phyloP scores from a whole-genome alignment of 2,888 invertebrate genomes.

The Strigamia transsilvanica region DNA sequence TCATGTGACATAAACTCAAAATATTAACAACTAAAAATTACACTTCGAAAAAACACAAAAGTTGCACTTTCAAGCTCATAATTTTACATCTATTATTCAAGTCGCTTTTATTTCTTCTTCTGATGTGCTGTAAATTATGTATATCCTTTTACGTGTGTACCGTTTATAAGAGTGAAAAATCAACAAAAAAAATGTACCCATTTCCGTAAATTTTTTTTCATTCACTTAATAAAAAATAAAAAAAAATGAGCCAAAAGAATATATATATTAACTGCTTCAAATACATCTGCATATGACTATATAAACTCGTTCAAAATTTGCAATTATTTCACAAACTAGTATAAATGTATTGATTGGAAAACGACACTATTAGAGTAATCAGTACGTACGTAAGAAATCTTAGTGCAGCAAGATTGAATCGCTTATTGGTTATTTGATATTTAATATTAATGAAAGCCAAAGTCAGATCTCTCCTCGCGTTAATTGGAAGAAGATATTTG shows the following conservation, averaged over 20 bases:
- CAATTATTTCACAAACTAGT: slow-evolving; percentile 9
- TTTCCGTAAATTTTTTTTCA: background rate
- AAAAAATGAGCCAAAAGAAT: slow-evolving; percentile 19
- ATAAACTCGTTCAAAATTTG: slow-evolving; percentile 22
- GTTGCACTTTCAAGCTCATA: background rate
- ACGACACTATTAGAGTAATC: background rate
- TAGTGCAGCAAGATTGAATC: slow-evolving; percentile 11
- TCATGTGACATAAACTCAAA: background rate
- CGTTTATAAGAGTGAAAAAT: background rate
- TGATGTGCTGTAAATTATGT: slow-evolving; percentile 15
- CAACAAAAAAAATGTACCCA: background rate
- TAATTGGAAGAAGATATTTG: background rate
- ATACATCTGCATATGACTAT: slow-evolving; percentile 11
- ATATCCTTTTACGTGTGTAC: slow-evolving; percentile 1
- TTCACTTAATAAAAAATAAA: background rate
- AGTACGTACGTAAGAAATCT: background rate
- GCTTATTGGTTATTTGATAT: background rate
- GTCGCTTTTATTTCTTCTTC: background rate
- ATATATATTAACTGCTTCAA: background rate
- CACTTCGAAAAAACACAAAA: background rate
- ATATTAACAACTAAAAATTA: background rate
- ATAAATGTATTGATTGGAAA: slow-evolving; percentile 19
- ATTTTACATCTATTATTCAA: background rate
- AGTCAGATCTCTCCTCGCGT: background rate
- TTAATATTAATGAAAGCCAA: background rate